Evolutionary conservation across 2,113 vertebrate genomes (phyloP).

Genomic region (Laticauda laticaudata): DNA sequence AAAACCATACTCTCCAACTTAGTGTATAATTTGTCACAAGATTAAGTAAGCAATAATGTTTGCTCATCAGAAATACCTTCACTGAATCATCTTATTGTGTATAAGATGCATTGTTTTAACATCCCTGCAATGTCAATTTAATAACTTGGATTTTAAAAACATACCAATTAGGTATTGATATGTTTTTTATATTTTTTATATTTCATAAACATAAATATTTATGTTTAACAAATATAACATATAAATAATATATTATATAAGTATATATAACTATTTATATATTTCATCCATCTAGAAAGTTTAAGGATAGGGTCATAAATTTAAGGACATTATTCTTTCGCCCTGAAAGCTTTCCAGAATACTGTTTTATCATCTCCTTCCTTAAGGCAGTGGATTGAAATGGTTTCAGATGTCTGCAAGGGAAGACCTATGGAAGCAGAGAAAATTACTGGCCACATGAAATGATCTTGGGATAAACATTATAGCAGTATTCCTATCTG

Average conservation of each 20-base stretch:
- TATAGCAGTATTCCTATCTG: slow-evolving; percentile 5
- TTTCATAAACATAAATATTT: no score
- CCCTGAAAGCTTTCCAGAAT: not conserved
- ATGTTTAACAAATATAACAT: no score
- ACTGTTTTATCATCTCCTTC: not conserved
- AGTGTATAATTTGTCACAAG: not conserved
- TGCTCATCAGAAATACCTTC: not conserved
- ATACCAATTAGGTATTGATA: not conserved
- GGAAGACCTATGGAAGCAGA: slow-evolving; percentile 13
- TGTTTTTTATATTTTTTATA: no score
- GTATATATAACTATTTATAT: not conserved
- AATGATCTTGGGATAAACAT: slow-evolving; percentile 15
- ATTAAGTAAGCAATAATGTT: not conserved
- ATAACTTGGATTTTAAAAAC: not conserved
- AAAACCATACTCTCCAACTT: not conserved
- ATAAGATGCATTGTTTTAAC: not conserved
- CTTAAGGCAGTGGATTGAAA: slow-evolving; percentile 26
- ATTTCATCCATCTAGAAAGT: not conserved
- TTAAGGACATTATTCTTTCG: not conserved
- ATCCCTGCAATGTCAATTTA: not conserved
- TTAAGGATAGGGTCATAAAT: not conserved
- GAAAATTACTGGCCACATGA: slow-evolving; percentile 11
- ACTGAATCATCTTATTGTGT: not conserved
- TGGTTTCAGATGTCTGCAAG: not conserved
- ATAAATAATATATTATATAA: no score